Percentiles rank a stretch among this genome's conserved stretches.
phyloP scores from a whole-genome alignment of 2,797 vertebrate species.

The Hydrophis major region DNA sequence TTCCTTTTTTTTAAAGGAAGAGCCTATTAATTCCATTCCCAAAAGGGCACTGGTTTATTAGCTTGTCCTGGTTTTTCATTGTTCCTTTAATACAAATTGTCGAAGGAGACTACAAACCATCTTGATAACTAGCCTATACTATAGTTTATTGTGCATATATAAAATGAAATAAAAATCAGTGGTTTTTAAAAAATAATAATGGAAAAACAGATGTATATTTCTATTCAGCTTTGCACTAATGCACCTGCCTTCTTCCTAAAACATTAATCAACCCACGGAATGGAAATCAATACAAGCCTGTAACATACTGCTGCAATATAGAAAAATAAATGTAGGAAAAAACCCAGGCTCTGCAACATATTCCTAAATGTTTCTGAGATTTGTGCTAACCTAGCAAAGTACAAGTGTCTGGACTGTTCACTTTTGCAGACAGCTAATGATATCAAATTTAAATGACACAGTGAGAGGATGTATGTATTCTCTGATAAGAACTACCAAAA shows the following conservation, averaged over 20 bases:
- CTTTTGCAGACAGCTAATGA: slow-evolving; percentile 37
- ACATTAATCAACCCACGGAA: slow-evolving; percentile 67
- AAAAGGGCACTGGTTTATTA: slow-evolving; percentile 34
- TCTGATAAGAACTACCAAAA: slow-evolving; percentile 50
- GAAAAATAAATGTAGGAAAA: slow-evolving; percentile 58
- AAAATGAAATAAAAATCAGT: slow-evolving; percentile 42
- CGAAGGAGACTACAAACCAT: not conserved
- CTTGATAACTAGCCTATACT: slow-evolving; percentile 27
- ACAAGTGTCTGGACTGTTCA: slow-evolving; percentile 22
- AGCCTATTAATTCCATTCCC: slow-evolving; percentile 32
- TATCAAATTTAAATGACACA: slow-evolving; percentile 49
- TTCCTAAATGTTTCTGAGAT: slow-evolving; percentile 49
- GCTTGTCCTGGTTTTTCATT: slow-evolving; percentile 33
- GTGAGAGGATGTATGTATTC: slow-evolving; percentile 43
- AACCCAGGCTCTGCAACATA: not conserved
- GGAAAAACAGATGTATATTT: slow-evolving; percentile 56
- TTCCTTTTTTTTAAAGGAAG: not conserved
- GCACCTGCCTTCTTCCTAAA: slow-evolving; percentile 57
- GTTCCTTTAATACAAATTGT: slow-evolving; percentile 31
- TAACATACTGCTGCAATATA: slow-evolving; percentile 50
- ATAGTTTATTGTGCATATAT: slow-evolving; percentile 20
- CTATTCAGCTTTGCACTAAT: slow-evolving; percentile 53
- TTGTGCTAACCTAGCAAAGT: slow-evolving; percentile 38
- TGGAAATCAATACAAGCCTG: slow-evolving; percentile 67
- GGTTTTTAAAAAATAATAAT: slow-evolving; percentile 5